Conservation (phyloP, 2,888 invertebrate species). For the Pammene aurita region DNA sequence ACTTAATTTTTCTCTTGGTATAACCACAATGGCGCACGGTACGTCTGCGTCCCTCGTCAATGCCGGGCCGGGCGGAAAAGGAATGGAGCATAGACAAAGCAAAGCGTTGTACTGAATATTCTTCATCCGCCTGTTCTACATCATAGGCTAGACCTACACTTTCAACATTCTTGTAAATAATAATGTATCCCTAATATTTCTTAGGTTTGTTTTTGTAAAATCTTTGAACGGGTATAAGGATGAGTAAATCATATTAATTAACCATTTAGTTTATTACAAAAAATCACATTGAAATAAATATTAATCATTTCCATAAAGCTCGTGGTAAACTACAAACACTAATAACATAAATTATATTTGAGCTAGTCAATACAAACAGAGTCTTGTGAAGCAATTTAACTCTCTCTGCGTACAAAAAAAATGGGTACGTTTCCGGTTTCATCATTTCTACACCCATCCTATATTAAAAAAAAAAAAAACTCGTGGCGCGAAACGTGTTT, state of each 20-base stretch:
- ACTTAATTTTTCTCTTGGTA: conserved; percentile 55
- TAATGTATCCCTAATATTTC: not conserved
- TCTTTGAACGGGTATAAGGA: no score
- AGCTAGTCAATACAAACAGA: no score
- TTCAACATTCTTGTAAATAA: not conserved
- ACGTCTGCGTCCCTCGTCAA: conserved; percentile 70
- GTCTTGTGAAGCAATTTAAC: no score
- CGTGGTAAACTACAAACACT: no score
- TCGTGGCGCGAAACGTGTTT: conserved; percentile 33
- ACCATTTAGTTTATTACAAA: no score
- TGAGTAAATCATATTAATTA: no score
- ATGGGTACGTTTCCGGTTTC: not conserved
- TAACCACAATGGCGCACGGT: conserved; percentile 75
- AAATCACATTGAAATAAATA: no score
- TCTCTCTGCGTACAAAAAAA: not conserved
- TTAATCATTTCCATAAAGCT: no score
- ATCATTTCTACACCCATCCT: not conserved
- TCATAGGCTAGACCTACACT: not conserved
- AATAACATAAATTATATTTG: no score
- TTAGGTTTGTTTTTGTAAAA: not conserved
- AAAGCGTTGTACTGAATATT: not conserved
- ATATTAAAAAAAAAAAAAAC: conserved; percentile 10
- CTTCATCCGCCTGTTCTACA: not conserved
- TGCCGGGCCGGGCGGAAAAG: conserved; percentile 80
- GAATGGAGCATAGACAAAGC: conserved; percentile 60